Evolutionary conservation across 2,888 invertebrate species (phyloP).

Genomic region (Dryococelus australis): DNA sequence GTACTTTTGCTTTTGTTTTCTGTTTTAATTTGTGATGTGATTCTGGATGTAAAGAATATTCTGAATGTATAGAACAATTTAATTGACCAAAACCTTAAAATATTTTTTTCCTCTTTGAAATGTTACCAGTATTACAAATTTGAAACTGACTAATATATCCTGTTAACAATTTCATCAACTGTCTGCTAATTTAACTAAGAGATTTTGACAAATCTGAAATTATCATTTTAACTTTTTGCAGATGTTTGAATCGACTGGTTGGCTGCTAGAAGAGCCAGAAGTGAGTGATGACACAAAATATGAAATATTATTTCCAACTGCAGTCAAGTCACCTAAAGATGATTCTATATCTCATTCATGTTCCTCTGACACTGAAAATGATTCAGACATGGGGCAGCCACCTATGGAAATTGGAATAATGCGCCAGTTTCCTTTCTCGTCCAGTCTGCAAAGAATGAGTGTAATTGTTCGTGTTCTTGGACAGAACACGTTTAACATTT

Average conservation of each 20-base stretch:
- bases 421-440: constrained; percentile 87
- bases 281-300: constrained; percentile 85
- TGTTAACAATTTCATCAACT: no score
- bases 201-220: no score
- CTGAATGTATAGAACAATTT: no score
- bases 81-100: no score
- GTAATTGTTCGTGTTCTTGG: constrained; percentile 83
- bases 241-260: constrained; percentile 96
- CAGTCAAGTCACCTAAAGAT: constrained; percentile 70
- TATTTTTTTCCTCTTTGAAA: no score
- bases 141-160: no score
- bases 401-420: constrained; percentile 80
- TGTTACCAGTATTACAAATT: no score
- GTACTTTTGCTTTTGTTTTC: no score
- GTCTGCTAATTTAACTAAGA: no score
- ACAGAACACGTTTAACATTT: constrained; percentile 77
- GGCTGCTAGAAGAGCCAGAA: constrained; percentile 88
- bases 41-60: no score
- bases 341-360: background rate
- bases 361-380: background rate
- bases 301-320: constrained; percentile 86
- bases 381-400: constrained; percentile 52
- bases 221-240: constrained; percentile 54
- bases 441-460: constrained; percentile 87
- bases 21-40: no score